Evolutionary conservation across 2,797 vertebrate species (phyloP).

Genomic region (Nyctalus aviator): DNA sequence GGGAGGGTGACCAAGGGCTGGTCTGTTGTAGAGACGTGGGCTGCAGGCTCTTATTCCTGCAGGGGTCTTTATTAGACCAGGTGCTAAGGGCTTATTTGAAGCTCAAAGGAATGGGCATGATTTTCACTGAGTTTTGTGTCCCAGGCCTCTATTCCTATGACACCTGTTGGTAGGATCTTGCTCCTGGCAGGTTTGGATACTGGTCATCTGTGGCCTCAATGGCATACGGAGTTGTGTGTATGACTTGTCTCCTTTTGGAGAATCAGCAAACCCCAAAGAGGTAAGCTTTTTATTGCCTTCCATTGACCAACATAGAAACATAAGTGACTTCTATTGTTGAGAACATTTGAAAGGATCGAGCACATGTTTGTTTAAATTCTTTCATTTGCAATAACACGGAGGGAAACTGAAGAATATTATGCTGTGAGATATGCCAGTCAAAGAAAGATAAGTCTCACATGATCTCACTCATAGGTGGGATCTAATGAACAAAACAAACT

Average conservation of each 20-base stretch:
- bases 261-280: neutral
- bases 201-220: neutral
- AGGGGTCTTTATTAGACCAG: neutral
- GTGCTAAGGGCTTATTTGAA: neutral
- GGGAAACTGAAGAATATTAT: no score
- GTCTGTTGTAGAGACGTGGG: neutral
- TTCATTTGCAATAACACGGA: no score
- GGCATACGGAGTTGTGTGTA: neutral
- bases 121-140: neutral
- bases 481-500: no score
- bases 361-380: neutral
- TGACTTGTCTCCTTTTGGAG: neutral
- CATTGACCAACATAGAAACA: neutral
- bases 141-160: neutral
- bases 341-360: neutral
- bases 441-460: no score
- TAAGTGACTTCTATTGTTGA: neutral
- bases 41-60: neutral
- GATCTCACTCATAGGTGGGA: no score
- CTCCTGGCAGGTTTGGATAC: neutral
- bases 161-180: neutral
- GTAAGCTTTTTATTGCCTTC: neutral
- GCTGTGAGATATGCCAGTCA: no score
- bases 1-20: neutral
- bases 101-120: neutral